Base-by-base conservation (phyloP, 2,113 vertebrate genomes). In the Chunga burmeisteri region DNA sequence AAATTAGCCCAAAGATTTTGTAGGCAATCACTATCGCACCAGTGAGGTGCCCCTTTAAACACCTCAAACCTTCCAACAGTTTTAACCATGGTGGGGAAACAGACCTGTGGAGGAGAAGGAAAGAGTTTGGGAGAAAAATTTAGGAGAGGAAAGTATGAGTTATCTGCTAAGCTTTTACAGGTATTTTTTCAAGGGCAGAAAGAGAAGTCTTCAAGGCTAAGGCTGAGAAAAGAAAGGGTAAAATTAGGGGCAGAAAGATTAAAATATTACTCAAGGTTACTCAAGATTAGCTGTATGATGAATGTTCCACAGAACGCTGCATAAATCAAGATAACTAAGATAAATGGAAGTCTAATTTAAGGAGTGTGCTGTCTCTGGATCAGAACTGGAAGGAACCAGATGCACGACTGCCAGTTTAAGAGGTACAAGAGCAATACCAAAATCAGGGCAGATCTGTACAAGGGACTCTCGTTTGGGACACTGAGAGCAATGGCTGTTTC, bases 311-410 rank as follows among this genome's bases (percentile, higher is more conserved):
- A 77, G 88, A 93, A 93, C 0, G 1, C 82, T 88, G 86, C 91
- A 95, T 97, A 96, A 96, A 95, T 97, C 91, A 97, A 90, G 93
- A 86, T 92, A 96, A 96, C 88, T 70, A 90, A 96, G 96, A 96
- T 94, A 92, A 96, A 97, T 97, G 93, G 80, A 90, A 81, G 62
- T 83, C 71, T 96, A 93, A 95, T 96, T 96, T 95, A 83, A 95
- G 67, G 67, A 94, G 49, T 77, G 59, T 73, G 71, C 86, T 90
- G 62, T 58, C 63, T 94, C 93, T 90, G 86, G 82, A 92, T 96
- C 93, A 86, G 80, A 92, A 77, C 36, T 90, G 55, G 62, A 90
- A 83, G 82, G 92, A 80, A 72, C 30, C 58, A 83, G 82, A 86
- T 0, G 11, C 67, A 44, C 36, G 82, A 77, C 62, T 90, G 90